Percentiles rank a stretch among this genome's conserved stretches.
Evolutionary conservation across 2,797 vertebrate genomes (phyloP).

Genomic region (Acrocephalus scirpaceus): DNA sequence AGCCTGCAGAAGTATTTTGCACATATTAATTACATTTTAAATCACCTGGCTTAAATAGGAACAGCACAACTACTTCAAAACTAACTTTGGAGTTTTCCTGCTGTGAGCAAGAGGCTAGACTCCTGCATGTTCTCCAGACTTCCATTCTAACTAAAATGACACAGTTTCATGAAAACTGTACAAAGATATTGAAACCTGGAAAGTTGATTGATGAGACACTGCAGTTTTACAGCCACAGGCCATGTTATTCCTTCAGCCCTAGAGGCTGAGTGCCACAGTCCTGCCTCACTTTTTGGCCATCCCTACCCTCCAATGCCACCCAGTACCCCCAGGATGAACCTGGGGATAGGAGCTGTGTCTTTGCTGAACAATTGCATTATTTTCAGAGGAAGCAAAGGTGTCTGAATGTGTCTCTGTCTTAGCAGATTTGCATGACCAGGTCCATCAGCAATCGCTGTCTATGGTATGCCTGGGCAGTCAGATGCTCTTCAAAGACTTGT

Average conservation of each 20-base stretch:
- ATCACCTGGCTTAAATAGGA: constrained; percentile 4
- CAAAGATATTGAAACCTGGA: neutral
- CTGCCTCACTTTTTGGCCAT: neutral
- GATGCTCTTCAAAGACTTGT: constrained; percentile 51
- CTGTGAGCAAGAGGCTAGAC: neutral
- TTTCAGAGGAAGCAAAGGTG: constrained; percentile 3
- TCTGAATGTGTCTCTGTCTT: constrained; percentile 34
- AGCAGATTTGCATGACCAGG: constrained; percentile 48
- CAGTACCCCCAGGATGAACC: neutral
- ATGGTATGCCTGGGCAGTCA: constrained; percentile 48
- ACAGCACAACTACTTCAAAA: constrained; percentile 39
- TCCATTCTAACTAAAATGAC: neutral
- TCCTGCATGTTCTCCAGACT: neutral
- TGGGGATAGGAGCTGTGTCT: neutral
- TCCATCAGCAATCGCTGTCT: neutral
- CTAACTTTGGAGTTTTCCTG: constrained; percentile 15
- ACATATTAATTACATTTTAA: constrained; percentile 36
- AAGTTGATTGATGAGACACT: neutral
- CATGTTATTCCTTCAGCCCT: neutral
- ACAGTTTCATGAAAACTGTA: neutral
- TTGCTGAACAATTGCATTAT: neutral
- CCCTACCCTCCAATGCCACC: neutral
- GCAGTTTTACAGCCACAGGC: neutral
- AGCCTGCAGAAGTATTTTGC: neutral
- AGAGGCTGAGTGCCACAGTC: neutral